These are phyloP conservation scores for Cygnus olor DNA, from an alignment of 2,797 vertebrate genomes.

Conservation along the genomic window DNA sequence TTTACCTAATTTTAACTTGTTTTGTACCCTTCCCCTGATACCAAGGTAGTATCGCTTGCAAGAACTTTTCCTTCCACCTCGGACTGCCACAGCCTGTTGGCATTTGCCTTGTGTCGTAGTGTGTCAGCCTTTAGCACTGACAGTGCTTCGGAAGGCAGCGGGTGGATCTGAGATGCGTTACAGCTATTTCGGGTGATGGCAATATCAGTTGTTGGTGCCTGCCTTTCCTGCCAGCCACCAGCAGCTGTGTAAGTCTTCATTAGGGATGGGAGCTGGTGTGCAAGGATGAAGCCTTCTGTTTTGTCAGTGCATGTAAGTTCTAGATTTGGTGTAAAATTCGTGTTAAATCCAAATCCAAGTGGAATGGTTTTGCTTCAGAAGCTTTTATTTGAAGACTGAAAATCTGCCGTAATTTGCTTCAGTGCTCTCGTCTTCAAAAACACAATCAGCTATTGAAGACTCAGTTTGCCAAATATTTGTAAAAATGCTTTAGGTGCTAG, in stretches of 20 bases:
- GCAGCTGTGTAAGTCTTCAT: not conserved
- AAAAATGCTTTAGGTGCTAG: not conserved
- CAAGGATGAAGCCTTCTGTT: not conserved
- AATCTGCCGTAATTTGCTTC: not conserved
- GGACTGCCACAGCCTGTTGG: not conserved
- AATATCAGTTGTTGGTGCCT: not conserved
- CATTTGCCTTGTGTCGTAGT: not conserved
- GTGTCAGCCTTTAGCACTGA: not conserved
- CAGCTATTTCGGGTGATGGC: not conserved
- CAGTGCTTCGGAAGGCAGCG: not conserved
- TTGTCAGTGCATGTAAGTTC: not conserved
- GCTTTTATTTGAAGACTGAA: not conserved
- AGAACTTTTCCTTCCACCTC: not conserved
- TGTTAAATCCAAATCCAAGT: not conserved
- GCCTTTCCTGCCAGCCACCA: not conserved
- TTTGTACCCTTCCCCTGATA: not conserved
- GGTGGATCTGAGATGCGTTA: not conserved
- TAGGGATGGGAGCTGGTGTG: not conserved
- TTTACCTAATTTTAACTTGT: not conserved
- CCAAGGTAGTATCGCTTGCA: not conserved
- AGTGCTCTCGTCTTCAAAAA: not conserved
- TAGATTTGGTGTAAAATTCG: not conserved
- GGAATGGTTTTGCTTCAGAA: not conserved
- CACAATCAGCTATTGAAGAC: not conserved
- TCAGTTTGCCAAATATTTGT: not conserved